Conservation (phyloP, 2,888 invertebrate species). For the Luffia ferchaultella region DNA sequence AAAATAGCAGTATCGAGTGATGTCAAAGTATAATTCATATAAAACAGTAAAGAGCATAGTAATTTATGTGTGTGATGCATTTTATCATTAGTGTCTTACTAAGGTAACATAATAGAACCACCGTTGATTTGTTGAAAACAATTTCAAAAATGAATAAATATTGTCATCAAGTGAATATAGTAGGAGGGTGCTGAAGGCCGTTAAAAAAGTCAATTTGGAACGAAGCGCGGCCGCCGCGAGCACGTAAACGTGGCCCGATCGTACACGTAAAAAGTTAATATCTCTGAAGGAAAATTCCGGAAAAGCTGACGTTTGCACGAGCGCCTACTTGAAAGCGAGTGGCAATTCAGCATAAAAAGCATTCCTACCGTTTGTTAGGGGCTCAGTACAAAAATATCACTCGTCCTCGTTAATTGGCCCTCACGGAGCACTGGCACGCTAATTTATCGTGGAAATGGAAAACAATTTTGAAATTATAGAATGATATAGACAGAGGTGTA, state of each 20-base stretch:
- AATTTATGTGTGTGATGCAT: too few species aligned
- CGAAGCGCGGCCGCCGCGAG: neutral
- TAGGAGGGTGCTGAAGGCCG: too few species aligned
- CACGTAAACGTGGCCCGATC: neutral
- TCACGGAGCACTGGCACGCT: slow-evolving; percentile 2
- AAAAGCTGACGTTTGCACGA: slow-evolving; percentile 19
- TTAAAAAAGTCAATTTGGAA: neutral
- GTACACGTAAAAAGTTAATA: slow-evolving; percentile 26
- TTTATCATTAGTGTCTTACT: too few species aligned
- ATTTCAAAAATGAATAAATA: too few species aligned
- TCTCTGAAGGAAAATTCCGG: slow-evolving; percentile 16
- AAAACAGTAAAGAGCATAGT: too few species aligned
- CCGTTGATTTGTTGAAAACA: too few species aligned
- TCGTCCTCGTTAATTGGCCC: slow-evolving; percentile 24
- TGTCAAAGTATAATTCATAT: too few species aligned
- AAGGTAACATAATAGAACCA: too few species aligned
- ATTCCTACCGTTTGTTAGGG: slow-evolving; percentile 36
- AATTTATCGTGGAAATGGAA: neutral
- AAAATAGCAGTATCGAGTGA: too few species aligned
- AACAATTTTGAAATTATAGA: neutral
- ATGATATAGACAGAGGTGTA: neutral
- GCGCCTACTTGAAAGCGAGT: slow-evolving; percentile 29
- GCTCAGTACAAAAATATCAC: slow-evolving; percentile 8
- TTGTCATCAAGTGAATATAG: too few species aligned
- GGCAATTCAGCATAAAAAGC: slow-evolving; percentile 40